Conservation (phyloP, 2,797 vertebrate genomes). For the Pelodytes ibericus region DNA sequence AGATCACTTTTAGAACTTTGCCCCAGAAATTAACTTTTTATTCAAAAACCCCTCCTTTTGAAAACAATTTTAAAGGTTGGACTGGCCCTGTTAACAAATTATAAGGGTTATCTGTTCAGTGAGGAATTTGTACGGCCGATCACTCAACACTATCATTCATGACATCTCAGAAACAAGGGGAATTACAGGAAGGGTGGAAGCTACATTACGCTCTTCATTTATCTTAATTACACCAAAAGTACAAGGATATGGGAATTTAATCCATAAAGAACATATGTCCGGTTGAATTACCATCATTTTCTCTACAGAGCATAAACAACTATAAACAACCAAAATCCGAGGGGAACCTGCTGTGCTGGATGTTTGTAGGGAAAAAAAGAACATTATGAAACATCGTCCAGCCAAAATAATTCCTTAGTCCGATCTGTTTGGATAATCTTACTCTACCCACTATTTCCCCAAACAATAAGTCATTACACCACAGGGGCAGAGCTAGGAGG, state of each 20-base stretch:
- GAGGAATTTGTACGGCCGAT: no score
- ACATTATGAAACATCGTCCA: conserved; percentile 42
- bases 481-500: not conserved
- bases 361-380: conserved; percentile 16
- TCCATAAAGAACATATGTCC: not conserved
- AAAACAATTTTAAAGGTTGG: no score
- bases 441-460: conserved; percentile 29
- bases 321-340: conserved; percentile 10
- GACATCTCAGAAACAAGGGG: no score
- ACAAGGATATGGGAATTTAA: not conserved
- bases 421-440: conserved; percentile 24
- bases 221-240: not conserved
- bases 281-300: conserved; percentile 9
- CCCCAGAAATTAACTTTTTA: no score
- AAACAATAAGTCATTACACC: conserved; percentile 38
- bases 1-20: no score
- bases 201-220: not conserved
- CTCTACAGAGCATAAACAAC: conserved; percentile 21
- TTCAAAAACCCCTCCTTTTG: no score
- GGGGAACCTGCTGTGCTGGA: conserved; percentile 16
- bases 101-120: no score
- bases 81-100: no score
- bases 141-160: no score
- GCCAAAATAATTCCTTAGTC: conserved; percentile 31
- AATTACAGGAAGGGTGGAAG: not conserved